A percentile compares a stretch with the other conserved stretches of the same genome.
Evolutionary conservation across 1,140 invertebrate genomes (phyloP).

Genomic region (Helicoverpa zea): DNA sequence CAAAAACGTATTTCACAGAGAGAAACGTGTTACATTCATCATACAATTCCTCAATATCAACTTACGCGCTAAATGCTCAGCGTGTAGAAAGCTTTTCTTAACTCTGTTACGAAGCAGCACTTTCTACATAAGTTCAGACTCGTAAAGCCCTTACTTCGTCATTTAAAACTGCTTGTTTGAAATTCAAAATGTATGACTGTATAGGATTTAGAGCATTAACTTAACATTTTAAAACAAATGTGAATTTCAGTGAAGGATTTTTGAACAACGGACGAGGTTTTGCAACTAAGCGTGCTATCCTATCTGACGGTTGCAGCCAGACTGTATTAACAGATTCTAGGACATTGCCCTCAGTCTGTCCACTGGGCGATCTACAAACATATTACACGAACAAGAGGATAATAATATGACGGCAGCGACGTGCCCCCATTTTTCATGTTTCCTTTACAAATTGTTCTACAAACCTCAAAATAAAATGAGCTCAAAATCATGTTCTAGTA

Average conservation of each 20-base stretch:
- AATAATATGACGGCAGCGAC: constrained; percentile 12
- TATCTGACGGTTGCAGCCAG: constrained; percentile 9
- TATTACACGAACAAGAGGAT: not conserved
- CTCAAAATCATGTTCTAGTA: not conserved
- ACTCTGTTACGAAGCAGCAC: not conserved
- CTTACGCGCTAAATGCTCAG: not conserved
- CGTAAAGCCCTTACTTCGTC: not conserved
- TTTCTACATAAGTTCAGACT: not conserved
- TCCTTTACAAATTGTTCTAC: constrained; percentile 9
- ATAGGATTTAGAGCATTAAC: not conserved
- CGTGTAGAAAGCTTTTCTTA: not conserved
- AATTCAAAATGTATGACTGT: constrained; percentile 6
- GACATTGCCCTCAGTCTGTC: not conserved
- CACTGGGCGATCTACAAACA: constrained; percentile 1
- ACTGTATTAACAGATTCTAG: constrained; percentile 2
- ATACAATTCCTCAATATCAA: not conserved
- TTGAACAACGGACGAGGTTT: constrained; percentile 12
- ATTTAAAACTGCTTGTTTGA: constrained; percentile 22
- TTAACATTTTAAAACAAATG: constrained; percentile 18
- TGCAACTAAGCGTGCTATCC: not conserved
- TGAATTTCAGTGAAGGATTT: constrained; percentile 25
- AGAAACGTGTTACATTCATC: not conserved
- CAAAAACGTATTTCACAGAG: not conserved
- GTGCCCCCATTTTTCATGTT: constrained; percentile 26
- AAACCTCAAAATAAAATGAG: not conserved